Percentiles rank a stretch among this genome's conserved stretches.
These are phyloP conservation scores for Mesitornis unicolor DNA, from an alignment of 2,113 vertebrate genomes.

Conservation along the genomic window DNA sequence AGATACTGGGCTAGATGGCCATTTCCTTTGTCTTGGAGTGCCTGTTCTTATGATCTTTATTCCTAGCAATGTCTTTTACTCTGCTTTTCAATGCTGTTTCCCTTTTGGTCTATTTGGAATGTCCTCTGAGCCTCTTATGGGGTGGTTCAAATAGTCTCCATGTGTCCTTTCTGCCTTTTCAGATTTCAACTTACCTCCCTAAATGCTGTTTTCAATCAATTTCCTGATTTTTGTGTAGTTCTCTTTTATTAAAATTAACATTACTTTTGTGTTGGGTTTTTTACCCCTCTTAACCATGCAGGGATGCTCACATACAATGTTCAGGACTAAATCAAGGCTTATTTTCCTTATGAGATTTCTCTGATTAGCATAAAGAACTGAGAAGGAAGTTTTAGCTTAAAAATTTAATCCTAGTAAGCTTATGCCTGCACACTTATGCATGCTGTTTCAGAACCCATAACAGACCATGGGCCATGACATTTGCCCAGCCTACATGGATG, in stretches of 20 bases:
- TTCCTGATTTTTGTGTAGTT: neutral
- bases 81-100: neutral
- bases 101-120: neutral
- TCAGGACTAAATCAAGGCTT: neutral
- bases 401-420: neutral
- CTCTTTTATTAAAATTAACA: neutral
- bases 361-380: neutral
- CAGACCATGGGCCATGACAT: neutral
- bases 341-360: neutral
- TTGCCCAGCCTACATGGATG: accelerated
- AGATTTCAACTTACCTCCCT: neutral
- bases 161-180: neutral
- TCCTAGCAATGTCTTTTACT: neutral
- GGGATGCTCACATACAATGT: neutral
- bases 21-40: neutral
- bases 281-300: neutral
- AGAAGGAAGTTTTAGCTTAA: neutral
- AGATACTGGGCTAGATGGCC: neutral
- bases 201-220: neutral
- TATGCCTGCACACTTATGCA: neutral
- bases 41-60: neutral
- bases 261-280: neutral
- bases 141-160: neutral
- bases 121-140: neutral
- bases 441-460: neutral